These are phyloP conservation scores for Hipposideros larvatus DNA, from an alignment of 2,797 vertebrate genomes.

Conservation along the genomic window DNA sequence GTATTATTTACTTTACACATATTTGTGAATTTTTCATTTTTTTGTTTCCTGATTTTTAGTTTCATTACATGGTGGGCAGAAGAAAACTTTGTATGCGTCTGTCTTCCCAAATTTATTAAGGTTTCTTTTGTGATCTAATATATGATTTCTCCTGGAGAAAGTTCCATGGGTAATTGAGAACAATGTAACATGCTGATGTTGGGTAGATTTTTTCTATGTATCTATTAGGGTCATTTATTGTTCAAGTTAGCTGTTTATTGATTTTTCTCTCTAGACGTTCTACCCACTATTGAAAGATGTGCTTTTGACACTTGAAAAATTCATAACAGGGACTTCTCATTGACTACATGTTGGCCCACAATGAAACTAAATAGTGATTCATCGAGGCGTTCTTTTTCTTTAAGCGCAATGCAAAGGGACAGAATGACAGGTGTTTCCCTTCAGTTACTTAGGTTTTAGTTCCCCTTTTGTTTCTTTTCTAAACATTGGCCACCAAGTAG, in stretches of 20 bases:
- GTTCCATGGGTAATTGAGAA: no score
- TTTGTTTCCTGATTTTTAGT: no score
- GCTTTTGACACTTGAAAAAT: slow-evolving; percentile 79
- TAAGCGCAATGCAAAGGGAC: neutral
- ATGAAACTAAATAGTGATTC: slow-evolving; percentile 69
- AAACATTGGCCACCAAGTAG: neutral
- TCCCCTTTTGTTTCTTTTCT: neutral
- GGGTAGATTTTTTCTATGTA: no score
- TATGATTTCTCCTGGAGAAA: no score
- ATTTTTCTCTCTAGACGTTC: neutral
- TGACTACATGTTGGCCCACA: slow-evolving; percentile 33
- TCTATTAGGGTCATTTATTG: no score
- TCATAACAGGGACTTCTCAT: slow-evolving; percentile 32
- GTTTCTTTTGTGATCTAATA: no score
- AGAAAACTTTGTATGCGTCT: neutral
- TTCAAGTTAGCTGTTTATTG: neutral
- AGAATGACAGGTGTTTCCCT: neutral
- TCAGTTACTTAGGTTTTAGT: neutral
- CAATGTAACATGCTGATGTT: no score
- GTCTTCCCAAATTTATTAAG: neutral
- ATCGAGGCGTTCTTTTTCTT: slow-evolving; percentile 57
- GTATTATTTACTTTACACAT: no score
- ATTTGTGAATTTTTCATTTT: no score
- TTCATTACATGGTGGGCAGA: neutral
- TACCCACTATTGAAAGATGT: neutral